Evolutionary conservation across 2,113 vertebrate genomes (phyloP).

Genomic region (Archilochus colubris): DNA sequence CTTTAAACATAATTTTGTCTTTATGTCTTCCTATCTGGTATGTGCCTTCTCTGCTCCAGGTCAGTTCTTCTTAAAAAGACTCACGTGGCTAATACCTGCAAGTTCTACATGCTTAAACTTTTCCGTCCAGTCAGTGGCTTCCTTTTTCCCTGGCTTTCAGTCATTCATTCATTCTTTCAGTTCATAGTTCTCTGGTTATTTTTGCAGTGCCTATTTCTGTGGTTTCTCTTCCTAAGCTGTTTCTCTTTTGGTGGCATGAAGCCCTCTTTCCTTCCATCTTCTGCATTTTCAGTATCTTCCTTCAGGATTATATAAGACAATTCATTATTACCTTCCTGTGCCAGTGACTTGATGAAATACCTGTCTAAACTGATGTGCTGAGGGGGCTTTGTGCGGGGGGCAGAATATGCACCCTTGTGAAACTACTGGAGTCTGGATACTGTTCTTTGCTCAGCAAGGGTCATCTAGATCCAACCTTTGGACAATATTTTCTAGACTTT

Average conservation of each 20-base stretch:
- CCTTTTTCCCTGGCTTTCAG: background rate
- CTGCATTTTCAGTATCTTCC: background rate
- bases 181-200: background rate
- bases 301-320: background rate
- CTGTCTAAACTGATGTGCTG: background rate
- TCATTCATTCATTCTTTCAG: background rate
- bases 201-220: conserved; percentile 4
- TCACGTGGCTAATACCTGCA: background rate
- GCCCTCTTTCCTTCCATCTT: background rate
- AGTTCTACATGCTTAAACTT: background rate
- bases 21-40: background rate
- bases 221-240: background rate
- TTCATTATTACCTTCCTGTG: background rate
- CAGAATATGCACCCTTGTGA: background rate
- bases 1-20: background rate
- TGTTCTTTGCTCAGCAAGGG: background rate
- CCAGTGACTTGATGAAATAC: background rate
- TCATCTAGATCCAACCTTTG: background rate
- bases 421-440: background rate
- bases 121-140: background rate
- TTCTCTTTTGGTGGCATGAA: background rate
- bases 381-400: background rate
- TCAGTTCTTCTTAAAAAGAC: background rate
- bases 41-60: background rate
- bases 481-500: background rate